Percentiles rank a stretch among this genome's conserved stretches.
These are phyloP conservation scores for Dolichopus griseipennis DNA, from an alignment of 2,888 invertebrate species.

Conservation along the genomic window DNA sequence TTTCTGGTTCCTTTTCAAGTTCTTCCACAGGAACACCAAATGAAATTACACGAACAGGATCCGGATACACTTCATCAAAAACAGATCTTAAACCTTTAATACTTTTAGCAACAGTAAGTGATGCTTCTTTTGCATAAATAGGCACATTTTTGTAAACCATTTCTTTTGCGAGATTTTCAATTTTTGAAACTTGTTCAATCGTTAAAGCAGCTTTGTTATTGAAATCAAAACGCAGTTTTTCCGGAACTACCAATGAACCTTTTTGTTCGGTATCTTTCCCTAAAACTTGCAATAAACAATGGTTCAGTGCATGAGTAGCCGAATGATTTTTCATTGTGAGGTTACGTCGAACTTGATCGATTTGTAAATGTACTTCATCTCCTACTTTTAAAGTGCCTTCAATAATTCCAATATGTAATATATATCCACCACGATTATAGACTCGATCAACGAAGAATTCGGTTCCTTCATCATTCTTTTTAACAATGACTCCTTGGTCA, in stretches of 20 bases:
- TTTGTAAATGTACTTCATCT: slow-evolving; percentile 68
- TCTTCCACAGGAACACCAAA: slow-evolving; percentile 88
- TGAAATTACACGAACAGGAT: slow-evolving; percentile 88
- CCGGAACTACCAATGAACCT: slow-evolving; percentile 95
- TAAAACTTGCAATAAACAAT: slow-evolving; percentile 80
- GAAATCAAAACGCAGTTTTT: slow-evolving; percentile 94
- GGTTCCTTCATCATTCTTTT: slow-evolving; percentile 69
- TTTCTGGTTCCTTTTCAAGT: slow-evolving; percentile 75
- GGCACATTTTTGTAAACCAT: slow-evolving; percentile 65
- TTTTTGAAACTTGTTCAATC: slow-evolving; percentile 72
- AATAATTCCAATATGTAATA: slow-evolving; percentile 84
- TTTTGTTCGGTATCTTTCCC: slow-evolving; percentile 89
- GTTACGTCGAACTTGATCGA: slow-evolving; percentile 77
- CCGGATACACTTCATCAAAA: slow-evolving; percentile 98
- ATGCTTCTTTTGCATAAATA: slow-evolving; percentile 82
- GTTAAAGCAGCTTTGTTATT: slow-evolving; percentile 90
- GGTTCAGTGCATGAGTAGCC: slow-evolving; percentile 95
- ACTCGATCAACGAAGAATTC: slow-evolving; percentile 90
- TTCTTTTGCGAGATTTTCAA: slow-evolving; percentile 70
- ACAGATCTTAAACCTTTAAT: slow-evolving; percentile 91
- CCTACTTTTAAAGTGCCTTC: slow-evolving; percentile 78
- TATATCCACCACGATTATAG: slow-evolving; percentile 91
- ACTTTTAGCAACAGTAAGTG: slow-evolving; percentile 76
- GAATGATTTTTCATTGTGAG: slow-evolving; percentile 98
- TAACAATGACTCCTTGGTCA: slow-evolving; percentile 87